A percentile compares a stretch with the other conserved stretches of the same genome.
Evolutionary conservation across 2,888 invertebrate species (phyloP).

Genomic region (Pecten maximus): DNA sequence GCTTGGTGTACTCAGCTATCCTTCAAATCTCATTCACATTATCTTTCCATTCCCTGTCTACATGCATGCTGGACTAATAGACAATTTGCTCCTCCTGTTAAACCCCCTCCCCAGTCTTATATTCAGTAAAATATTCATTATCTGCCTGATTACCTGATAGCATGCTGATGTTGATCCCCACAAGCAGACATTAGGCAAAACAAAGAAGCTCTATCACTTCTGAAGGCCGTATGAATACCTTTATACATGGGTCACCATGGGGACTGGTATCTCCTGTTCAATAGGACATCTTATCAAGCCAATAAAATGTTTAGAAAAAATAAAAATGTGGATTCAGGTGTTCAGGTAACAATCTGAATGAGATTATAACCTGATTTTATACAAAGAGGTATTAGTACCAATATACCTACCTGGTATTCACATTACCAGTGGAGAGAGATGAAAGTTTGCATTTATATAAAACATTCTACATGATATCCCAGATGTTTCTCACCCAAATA

Average conservation of each 20-base stretch:
- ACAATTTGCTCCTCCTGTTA: background rate
- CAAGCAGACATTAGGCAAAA: background rate
- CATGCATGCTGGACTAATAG: background rate
- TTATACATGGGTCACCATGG: background rate
- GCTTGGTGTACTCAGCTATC: too few relatives aligned
- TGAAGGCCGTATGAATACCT: background rate
- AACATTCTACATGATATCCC: too few relatives aligned
- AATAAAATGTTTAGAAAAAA: background rate
- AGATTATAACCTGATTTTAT: too few relatives aligned
- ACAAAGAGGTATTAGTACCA: too few relatives aligned
- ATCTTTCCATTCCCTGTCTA: background rate
- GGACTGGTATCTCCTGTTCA: background rate
- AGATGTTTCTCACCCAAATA: too few relatives aligned
- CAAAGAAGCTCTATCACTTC: background rate
- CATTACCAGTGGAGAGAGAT: too few relatives aligned
- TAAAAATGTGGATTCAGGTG: background rate
- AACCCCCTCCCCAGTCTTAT: background rate
- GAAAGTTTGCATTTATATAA: too few relatives aligned
- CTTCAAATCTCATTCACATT: background rate
- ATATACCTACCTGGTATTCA: too few relatives aligned
- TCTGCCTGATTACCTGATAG: background rate
- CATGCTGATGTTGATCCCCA: constrained; percentile 7
- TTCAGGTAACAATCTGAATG: background rate
- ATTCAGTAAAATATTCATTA: constrained; percentile 18
- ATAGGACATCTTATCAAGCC: background rate